Conservation (phyloP, 1,140 invertebrate species). For the Brachionus asplanchnoidis region DNA sequence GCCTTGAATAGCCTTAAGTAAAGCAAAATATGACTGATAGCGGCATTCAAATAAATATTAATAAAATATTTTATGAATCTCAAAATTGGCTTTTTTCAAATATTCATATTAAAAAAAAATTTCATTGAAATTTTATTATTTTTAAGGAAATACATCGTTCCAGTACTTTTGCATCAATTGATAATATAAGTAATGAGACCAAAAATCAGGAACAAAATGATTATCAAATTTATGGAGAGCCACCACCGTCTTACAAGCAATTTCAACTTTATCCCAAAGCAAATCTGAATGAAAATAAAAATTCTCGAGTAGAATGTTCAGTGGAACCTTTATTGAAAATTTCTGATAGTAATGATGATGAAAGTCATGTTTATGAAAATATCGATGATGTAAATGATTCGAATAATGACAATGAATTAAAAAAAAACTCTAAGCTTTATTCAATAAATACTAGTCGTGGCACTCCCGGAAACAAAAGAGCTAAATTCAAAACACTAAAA, state of each 20-base stretch:
- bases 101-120: no score
- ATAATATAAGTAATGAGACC: background rate
- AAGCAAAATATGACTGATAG: no score
- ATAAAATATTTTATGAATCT: no score
- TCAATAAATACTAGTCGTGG: background rate
- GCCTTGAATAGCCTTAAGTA: no score
- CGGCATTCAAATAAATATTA: no score
- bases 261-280: constrained; percentile 31
- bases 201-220: background rate
- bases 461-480: background rate
- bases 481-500: background rate
- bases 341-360: background rate
- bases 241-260: constrained; percentile 32
- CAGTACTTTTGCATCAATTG: background rate
- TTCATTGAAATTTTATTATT: background rate
- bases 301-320: background rate
- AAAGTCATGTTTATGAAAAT: background rate
- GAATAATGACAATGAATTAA: background rate
- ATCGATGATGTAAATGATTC: background rate
- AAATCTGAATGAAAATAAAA: background rate
- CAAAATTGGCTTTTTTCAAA: no score
- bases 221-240: constrained; percentile 28
- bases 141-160: background rate
- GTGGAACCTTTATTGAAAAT: background rate
- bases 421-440: background rate